phyloP scores from a whole-genome alignment of 2,888 invertebrate species.

The Philonicus albiceps region DNA sequence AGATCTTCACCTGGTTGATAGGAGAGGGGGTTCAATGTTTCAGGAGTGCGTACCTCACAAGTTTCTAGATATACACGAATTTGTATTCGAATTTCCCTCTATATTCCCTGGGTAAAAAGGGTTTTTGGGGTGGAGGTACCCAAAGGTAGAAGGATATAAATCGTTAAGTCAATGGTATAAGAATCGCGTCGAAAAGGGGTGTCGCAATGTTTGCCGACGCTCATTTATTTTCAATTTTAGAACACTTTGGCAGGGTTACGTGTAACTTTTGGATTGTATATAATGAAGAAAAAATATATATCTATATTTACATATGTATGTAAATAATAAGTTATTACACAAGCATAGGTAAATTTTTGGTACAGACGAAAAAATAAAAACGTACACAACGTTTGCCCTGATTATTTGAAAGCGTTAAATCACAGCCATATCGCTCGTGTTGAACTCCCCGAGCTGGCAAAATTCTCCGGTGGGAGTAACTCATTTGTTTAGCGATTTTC shows the following conservation, averaged over 20 bases:
- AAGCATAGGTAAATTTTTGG: not conserved
- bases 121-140: not conserved
- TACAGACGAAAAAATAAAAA: not conserved
- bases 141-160: not conserved
- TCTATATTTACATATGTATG: not conserved
- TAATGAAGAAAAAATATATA: not conserved
- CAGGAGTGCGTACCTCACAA: not conserved
- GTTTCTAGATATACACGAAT: not conserved
- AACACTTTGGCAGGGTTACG: not conserved
- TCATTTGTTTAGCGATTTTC: not conserved
- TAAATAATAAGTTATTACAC: no score
- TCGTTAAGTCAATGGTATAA: not conserved
- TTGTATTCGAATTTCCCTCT: not conserved
- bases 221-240: constrained; percentile 7
- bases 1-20: not conserved
- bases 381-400: not conserved
- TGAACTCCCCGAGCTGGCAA: not conserved
- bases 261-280: not conserved
- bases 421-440: not conserved
- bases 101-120: not conserved
- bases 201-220: constrained; percentile 7
- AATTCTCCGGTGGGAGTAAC: not conserved
- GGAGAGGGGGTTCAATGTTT: not conserved
- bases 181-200: not conserved
- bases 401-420: not conserved